Conservation (phyloP, 2,888 invertebrate species). For the Bruchidius siliquastri region DNA sequence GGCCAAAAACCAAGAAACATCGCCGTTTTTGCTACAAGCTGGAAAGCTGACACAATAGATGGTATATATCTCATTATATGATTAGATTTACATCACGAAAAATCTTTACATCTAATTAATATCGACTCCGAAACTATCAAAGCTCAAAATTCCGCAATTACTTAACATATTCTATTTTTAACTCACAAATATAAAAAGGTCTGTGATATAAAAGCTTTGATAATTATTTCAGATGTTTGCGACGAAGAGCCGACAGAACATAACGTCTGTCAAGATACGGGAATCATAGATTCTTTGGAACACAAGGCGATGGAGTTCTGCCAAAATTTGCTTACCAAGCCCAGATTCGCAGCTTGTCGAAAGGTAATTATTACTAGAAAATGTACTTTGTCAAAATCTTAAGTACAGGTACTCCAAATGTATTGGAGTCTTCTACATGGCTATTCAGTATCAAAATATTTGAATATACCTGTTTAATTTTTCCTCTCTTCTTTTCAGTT, state of each 20-base stretch:
- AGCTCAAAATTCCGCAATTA: too few relatives aligned
- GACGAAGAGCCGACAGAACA: slow-evolving; percentile 51
- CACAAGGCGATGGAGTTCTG: slow-evolving; percentile 58
- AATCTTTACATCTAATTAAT: too few relatives aligned
- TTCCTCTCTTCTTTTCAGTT: slow-evolving; percentile 17
- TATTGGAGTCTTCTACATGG: too few relatives aligned
- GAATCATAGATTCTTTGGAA: slow-evolving; percentile 31
- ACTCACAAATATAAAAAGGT: too few relatives aligned
- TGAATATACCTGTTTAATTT: not conserved
- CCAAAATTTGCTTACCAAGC: slow-evolving; percentile 57
- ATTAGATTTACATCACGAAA: too few relatives aligned
- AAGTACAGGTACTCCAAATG: too few relatives aligned
- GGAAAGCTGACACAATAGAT: slow-evolving; percentile 51
- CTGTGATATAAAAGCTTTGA: too few relatives aligned
- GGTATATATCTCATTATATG: slow-evolving; percentile 26
- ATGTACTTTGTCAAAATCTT: too few relatives aligned
- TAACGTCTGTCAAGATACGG: slow-evolving; percentile 49
- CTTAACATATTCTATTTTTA: too few relatives aligned
- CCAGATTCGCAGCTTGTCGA: slow-evolving; percentile 60
- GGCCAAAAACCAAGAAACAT: slow-evolving; percentile 50
- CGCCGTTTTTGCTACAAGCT: slow-evolving; percentile 54
- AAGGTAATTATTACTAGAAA: too few relatives aligned
- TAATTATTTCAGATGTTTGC: slow-evolving; percentile 54
- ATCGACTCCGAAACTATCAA: too few relatives aligned
- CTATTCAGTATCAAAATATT: not conserved